These are phyloP conservation scores for Patella pellucida DNA, from an alignment of 2,888 invertebrate species.

Conservation along the genomic window DNA sequence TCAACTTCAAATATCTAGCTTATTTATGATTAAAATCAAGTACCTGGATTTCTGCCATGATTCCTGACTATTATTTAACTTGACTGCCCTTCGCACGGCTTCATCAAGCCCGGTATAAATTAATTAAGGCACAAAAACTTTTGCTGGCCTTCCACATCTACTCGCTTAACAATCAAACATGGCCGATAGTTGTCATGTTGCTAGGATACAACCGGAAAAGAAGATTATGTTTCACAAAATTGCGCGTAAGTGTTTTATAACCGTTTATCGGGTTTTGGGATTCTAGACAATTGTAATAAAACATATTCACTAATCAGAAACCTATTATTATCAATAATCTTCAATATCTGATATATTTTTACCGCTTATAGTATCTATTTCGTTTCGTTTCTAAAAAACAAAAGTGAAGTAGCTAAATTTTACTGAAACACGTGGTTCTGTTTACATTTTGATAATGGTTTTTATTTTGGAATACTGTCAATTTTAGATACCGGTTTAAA, in stretches of 20 bases:
- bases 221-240: not conserved
- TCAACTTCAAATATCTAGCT: not conserved
- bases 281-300: too few species aligned
- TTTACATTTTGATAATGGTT: too few species aligned
- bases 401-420: too few species aligned
- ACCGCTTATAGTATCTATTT: too few species aligned
- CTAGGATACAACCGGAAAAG: slow-evolving; percentile 26
- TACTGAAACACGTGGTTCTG: too few species aligned
- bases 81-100: too few species aligned
- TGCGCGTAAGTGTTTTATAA: not conserved
- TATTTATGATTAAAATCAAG: not conserved
- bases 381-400: too few species aligned
- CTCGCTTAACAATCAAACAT: slow-evolving; percentile 31
- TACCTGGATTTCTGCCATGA: slow-evolving; percentile 42
- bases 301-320: not conserved
- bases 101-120: not conserved
- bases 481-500: not conserved
- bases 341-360: not conserved
- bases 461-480: not conserved
- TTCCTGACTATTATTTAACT: not conserved
- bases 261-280: too few species aligned
- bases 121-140: slow-evolving; percentile 7
- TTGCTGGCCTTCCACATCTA: not conserved
- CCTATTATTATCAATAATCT: not conserved
- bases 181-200: slow-evolving; percentile 43